Evolutionary conservation across 2,888 invertebrate genomes (phyloP).

Genomic region (Phengaris alcon): DNA sequence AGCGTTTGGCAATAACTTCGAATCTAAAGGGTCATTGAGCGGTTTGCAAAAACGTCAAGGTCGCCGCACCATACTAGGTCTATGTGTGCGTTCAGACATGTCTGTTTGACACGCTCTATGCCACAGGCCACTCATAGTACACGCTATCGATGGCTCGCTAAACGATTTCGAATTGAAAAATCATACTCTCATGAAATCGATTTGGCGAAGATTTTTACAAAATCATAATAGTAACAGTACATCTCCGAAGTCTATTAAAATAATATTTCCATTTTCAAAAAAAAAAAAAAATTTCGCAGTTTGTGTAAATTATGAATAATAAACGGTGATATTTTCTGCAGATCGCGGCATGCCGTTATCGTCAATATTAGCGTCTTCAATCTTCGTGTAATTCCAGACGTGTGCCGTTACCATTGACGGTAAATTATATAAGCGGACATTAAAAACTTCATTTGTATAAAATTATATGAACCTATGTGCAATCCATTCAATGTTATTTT

Average conservation of each 20-base stretch:
- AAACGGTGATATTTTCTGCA: constrained; percentile 7
- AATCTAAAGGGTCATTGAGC: constrained; percentile 45
- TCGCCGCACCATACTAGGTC: constrained; percentile 40
- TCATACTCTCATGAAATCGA: neutral
- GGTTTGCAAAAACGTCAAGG: constrained; percentile 47
- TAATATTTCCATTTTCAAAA: neutral
- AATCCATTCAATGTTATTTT: neutral
- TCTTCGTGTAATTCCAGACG: constrained; percentile 26
- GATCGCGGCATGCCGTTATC: constrained; percentile 20
- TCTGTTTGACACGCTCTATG: constrained; percentile 41
- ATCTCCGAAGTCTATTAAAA: neutral
- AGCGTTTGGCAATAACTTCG: constrained; percentile 41
- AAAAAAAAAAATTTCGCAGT: neutral
- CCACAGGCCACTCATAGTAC: constrained; percentile 36
- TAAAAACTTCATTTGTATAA: constrained; percentile 31
- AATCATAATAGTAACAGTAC: neutral
- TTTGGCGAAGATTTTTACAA: neutral
- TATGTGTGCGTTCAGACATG: constrained; percentile 40
- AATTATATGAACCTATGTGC: constrained; percentile 10
- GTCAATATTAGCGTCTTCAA: constrained; percentile 25
- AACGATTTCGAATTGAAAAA: neutral
- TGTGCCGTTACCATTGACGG: constrained; percentile 27
- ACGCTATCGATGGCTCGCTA: constrained; percentile 14
- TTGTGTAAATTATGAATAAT: constrained; percentile 2
- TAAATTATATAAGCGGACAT: constrained; percentile 31